phyloP scores from a whole-genome alignment of 2,888 invertebrate genomes.

The Chaetogeoica ovagalla region DNA sequence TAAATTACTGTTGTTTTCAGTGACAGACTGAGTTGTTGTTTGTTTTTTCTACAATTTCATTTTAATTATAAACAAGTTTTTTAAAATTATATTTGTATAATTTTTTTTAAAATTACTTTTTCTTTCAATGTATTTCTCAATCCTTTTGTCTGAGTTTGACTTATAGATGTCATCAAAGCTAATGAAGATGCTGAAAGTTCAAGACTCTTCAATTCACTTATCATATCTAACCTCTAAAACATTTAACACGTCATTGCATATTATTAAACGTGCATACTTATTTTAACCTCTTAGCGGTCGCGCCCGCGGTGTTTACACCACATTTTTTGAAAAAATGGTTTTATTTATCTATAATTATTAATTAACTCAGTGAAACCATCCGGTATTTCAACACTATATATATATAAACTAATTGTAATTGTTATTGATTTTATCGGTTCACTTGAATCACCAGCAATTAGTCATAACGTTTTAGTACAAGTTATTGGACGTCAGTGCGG shows the following conservation, averaged over 20 bases:
- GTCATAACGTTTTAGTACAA: no score
- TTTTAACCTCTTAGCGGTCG: no score
- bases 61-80: conserved; percentile 3
- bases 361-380: no score
- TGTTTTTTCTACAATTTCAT: conserved; percentile 17
- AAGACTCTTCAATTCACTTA: conserved; percentile 37
- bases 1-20: neutral
- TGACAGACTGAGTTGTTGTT: neutral
- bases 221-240: conserved; percentile 43
- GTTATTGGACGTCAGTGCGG: no score
- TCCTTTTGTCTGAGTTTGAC: conserved; percentile 45
- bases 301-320: no score
- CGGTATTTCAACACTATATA: no score
- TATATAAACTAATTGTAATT: no score
- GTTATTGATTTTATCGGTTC: no score
- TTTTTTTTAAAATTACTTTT: conserved; percentile 20
- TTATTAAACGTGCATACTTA: no score
- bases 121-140: conserved; percentile 36
- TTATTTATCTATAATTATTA: no score
- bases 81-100: neutral
- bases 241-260: neutral
- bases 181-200: conserved; percentile 40
- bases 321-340: no score
- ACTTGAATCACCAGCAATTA: no score
- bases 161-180: conserved; percentile 50